Percentiles rank a stretch among this genome's conserved stretches.
Evolutionary conservation across 2,888 invertebrate genomes (phyloP).

Genomic region (Mechanitis mazaeus): DNA sequence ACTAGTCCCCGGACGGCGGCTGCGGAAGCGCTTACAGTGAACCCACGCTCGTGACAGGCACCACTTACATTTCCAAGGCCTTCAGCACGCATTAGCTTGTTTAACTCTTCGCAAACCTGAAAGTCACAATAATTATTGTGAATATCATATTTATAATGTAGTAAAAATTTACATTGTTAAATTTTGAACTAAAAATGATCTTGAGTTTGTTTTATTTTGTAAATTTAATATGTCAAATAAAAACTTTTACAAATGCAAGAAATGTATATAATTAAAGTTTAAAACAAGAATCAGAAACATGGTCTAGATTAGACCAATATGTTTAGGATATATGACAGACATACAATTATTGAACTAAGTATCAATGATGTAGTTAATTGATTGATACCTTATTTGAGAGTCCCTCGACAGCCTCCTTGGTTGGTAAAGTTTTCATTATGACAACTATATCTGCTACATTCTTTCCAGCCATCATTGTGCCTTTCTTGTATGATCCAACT

Average conservation of each 20-base stretch:
- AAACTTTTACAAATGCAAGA: too few relatives aligned
- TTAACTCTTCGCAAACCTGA: conserved; percentile 88
- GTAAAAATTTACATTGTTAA: too few relatives aligned
- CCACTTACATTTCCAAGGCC: conserved; percentile 44
- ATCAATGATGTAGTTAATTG: neutral
- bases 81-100: conserved; percentile 74
- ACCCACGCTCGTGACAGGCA: conserved; percentile 78
- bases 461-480: conserved; percentile 96
- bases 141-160: neutral
- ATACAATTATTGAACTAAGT: conserved; percentile 14
- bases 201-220: too few relatives aligned
- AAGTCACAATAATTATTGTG: too few relatives aligned
- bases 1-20: conserved; percentile 94
- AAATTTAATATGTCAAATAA: too few relatives aligned
- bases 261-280: too few relatives aligned
- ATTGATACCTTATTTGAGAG: conserved; percentile 86
- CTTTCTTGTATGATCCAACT: conserved; percentile 98
- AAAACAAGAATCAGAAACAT: too few relatives aligned
- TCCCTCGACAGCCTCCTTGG: conserved; percentile 95
- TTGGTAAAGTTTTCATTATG: conserved; percentile 96
- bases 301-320: too few relatives aligned
- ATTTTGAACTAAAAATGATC: too few relatives aligned
- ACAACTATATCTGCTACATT: conserved; percentile 98
- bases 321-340: neutral
- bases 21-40: conserved; percentile 89